Base-by-base conservation (phyloP, 2,113 vertebrate genomes). In the Carassius carassius region DNA sequence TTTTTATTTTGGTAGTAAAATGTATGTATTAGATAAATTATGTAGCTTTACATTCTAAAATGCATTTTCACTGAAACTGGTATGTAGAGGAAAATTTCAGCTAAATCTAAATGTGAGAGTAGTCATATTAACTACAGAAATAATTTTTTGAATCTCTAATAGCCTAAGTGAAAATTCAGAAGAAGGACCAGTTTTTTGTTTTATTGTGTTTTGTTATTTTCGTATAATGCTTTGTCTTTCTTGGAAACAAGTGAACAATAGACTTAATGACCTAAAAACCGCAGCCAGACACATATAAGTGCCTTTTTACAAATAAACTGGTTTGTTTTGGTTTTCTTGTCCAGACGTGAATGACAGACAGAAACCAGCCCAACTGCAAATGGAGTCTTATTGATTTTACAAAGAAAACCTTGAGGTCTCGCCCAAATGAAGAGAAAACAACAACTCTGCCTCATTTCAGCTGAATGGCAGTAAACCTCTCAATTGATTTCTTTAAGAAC, bases 401-500 rank as follows among this genome's bases (percentile, higher is more conserved):
- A 25, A 9, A 63, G 81, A 85, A 86, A 84, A 88, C 83, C 83
- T 89, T 83, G 84, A 87, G 79, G 47, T n/a, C 32, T 67, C 62
- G 29, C 84, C 70, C 17, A 81, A 63, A 63, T 62, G 49, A 56
- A 29, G 58, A 47, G 21, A 79, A 47, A 84, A 37, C 79, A 82
- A 75, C 74, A 82, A 29, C 70, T 76, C 76, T 47, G 73, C 63
- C 65, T 78, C 32, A 65, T 41, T 70, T 77, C 49, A 32, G 37
- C 35, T 73, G 58, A 83, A 83, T 49, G 6, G 51, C 16, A 41
- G 56, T 85, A 58, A 25, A 29, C 12, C 67, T 44, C 76, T 88
- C 76, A 29, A 70, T 80, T 62, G 60, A 65, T 32, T 77, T n/a
- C 63, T 86, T 88, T 82, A 7, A 84, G 62, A 60, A 70, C 14